Base-by-base conservation (phyloP, 2,888 invertebrate genomes). In the Stenotaenia linearis region DNA sequence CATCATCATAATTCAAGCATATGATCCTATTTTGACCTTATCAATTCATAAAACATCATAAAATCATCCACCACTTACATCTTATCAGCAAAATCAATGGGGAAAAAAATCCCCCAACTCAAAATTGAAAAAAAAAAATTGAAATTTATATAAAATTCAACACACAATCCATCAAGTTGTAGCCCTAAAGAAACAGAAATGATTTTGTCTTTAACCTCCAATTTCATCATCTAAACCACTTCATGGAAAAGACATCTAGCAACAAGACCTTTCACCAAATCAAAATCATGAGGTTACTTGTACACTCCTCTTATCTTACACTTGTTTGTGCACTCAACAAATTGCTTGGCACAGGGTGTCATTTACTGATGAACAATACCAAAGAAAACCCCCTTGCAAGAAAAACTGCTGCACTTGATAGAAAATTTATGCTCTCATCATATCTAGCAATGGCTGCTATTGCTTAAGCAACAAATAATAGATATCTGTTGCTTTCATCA, bases 241-340 rank as follows among this genome's bases (percentile, higher is more conserved):
- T 45, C 45, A 45, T 45, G 45, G 45, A 45, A 45, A 45, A 45
- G 45, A 45, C 45, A 45, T 61, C 61, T 25, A 25, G 61, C 28
- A 61, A 61, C 23, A 28, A 61, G 61, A 61, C 61, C 61, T 61
- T 61, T 61, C 61, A 61, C 61, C 61, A 61, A 61, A 61, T 61
- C 61, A 61, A 61, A 61, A 61, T 61, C 61, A 61, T 61, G 61
- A 61, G 61, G 61, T 61, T 61, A 61, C 61, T 25, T 61, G 61
- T 61, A 61, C 61, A 25, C 61, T 61, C 25, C 25, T 15, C 61
- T 61, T 61, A 61, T 61, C 61, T 61, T 25, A 61, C 25, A 61
- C 61, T 61, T 61, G 61, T 61, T 61, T 61, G 61, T 61, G 61
- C 61, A 61, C 61, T 61, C 61, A 61, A 61, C 61, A 61, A 61